Conservation (phyloP, 1,140 invertebrate species). For the Pseudobourletiella spinata region DNA sequence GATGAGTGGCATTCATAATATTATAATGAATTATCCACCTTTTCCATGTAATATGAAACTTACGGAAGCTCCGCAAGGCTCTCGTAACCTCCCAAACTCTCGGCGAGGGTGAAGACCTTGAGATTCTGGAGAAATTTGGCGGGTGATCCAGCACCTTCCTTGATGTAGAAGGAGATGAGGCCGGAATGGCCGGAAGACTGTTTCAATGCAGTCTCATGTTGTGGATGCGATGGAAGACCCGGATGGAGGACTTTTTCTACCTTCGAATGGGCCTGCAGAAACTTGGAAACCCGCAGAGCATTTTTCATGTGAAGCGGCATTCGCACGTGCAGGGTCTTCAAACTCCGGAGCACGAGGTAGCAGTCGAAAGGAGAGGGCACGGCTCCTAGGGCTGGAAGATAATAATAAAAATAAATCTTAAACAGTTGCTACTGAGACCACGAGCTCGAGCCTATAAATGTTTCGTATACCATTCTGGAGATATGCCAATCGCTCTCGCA, state of each 20-base stretch:
- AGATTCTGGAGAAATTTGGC: slow-evolving; percentile 65
- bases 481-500: slow-evolving; percentile 66
- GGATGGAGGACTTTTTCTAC: slow-evolving; percentile 80
- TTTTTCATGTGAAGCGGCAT: slow-evolving; percentile 84
- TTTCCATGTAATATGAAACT: slow-evolving; percentile 25
- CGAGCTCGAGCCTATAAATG: no score
- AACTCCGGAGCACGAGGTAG: slow-evolving; percentile 80
- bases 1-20: no score
- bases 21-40: no score
- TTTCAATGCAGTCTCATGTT: slow-evolving; percentile 62
- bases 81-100: slow-evolving; percentile 92
- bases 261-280: slow-evolving; percentile 62
- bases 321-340: slow-evolving; percentile 85
- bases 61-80: slow-evolving; percentile 62
- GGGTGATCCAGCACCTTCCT: slow-evolving; percentile 67
- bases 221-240: slow-evolving; percentile 80
- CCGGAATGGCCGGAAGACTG: slow-evolving; percentile 87
- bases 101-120: slow-evolving; percentile 80
- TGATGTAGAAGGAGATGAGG: slow-evolving; percentile 82
- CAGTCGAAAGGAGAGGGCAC: slow-evolving; percentile 96
- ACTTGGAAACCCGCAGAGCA: slow-evolving; percentile 65
- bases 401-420: background rate
- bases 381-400: slow-evolving; percentile 65
- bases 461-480: slow-evolving; percentile 83
- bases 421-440: slow-evolving; percentile 32